Percentiles rank a stretch among this genome's conserved stretches.
phyloP scores from a whole-genome alignment of 2,888 invertebrate genomes.

The Caenorhabditis uteleia region DNA sequence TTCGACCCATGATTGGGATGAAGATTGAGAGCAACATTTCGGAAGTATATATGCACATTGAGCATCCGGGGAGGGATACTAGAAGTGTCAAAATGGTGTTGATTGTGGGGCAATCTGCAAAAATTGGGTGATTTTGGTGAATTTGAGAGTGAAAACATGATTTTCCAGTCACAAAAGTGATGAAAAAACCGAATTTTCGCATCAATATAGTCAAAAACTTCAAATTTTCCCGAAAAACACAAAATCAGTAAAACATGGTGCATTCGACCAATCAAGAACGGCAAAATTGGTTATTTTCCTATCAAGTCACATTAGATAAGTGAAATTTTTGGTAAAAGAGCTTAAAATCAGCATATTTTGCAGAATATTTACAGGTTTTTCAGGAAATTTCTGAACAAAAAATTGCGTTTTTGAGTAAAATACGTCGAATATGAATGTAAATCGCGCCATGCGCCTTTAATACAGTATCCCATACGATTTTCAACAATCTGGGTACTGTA shows the following conservation, averaged over 20 bases:
- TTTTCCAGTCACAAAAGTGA: not conserved
- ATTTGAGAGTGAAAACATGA: not conserved
- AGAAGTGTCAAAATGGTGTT: slow-evolving; percentile 25
- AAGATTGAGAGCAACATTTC: slow-evolving; percentile 53
- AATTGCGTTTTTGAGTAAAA: too few relatives aligned
- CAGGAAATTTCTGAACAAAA: too few relatives aligned
- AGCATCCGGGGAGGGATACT: slow-evolving; percentile 44
- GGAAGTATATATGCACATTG: slow-evolving; percentile 50
- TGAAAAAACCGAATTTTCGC: not conserved
- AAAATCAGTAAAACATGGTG: not conserved
- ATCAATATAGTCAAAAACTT: not conserved
- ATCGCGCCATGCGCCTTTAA: too few relatives aligned
- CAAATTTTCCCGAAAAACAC: not conserved
- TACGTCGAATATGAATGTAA: too few relatives aligned
- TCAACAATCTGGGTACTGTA: too few relatives aligned
- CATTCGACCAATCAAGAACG: not conserved
- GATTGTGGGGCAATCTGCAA: slow-evolving; percentile 19
- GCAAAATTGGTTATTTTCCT: too few relatives aligned
- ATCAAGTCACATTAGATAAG: too few relatives aligned
- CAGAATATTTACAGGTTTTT: too few relatives aligned
- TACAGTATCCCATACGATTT: too few relatives aligned
- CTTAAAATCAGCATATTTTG: too few relatives aligned
- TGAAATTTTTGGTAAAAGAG: too few relatives aligned
- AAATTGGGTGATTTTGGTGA: not conserved
- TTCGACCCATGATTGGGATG: slow-evolving; percentile 60